Evolutionary conservation across 2,888 invertebrate species (phyloP), one percentile per base, ranked within the genome.

Genomic region (Ormyrus nitidulus): DNA sequence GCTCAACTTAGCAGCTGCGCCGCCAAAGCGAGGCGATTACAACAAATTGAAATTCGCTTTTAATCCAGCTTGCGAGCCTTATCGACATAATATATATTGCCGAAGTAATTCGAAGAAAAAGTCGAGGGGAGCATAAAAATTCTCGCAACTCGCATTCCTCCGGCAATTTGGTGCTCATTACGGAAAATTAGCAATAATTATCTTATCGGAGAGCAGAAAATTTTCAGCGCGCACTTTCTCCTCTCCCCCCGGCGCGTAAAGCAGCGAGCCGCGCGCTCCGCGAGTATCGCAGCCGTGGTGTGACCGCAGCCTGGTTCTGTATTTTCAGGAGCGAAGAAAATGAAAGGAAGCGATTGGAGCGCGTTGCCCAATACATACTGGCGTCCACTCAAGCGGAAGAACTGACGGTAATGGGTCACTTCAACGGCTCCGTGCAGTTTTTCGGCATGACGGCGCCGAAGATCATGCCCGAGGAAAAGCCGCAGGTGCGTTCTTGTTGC

Each of bases 371-470:
- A 75, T 86, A 84, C 72, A 86, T 88, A 69, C 79, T 88, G 34
- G 82, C 83, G 19, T 79, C 85, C 8, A 87, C 87, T 7, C 83
- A 84, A 77, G 84, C 85, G 48, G 83, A 83, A 44, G 87, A 88
- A 83, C 77, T 88, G 51, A 83, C 86, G 66, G 87, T 88, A 5
- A 87, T 88, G 87, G 87, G 86, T 11, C 83, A 86, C 77, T 85
- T 86, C 56, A 87, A 88, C 77, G 86, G 86, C 46, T 84, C 86
- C 6, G 80, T 85, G 0, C 84, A 84, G 74, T 86, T 87, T 80
- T 87, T 87, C 56, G 87, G 84, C 13, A 86, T 87, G 58, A 81
- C 85, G 4, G 82, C 84, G 9, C 83, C 85, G 0, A 51, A 64
- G 0, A 82, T 79, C 13, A 48, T 79, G 56, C 19, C 48, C 6